These are phyloP conservation scores for Macrotis lagotis DNA, from an alignment of 2,113 vertebrate genomes.

Conservation along the genomic window DNA sequence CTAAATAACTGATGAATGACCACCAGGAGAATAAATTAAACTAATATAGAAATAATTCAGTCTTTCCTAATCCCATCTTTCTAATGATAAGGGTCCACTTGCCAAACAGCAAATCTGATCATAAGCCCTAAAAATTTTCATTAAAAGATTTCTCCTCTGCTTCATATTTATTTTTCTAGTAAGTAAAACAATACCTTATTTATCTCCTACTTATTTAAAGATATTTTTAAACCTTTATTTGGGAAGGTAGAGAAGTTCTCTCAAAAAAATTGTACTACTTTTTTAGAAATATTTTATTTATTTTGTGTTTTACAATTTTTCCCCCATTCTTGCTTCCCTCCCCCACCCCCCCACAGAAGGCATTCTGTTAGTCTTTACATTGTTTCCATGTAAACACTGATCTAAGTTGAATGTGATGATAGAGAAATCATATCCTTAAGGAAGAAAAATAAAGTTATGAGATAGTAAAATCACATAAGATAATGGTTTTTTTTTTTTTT, in stretches of 20 bases:
- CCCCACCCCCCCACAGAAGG: no score
- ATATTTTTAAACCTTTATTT: not conserved
- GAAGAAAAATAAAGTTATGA: no score
- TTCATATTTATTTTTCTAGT: not conserved
- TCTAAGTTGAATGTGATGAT: no score
- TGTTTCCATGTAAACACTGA: no score
- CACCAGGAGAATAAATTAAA: conserved; percentile 53
- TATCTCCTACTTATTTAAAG: not conserved
- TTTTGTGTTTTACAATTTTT: no score
- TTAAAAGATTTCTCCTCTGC: not conserved
- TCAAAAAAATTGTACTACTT: no score
- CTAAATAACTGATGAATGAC: conserved; percentile 46
- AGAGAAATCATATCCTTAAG: no score
- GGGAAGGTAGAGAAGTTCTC: not conserved
- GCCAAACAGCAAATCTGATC: conserved; percentile 48
- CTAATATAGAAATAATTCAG: conserved; percentile 20
- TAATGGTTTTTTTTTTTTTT: no score
- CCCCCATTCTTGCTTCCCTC: no score
- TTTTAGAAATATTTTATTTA: no score
- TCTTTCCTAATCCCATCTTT: conserved; percentile 19
- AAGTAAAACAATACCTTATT: not conserved
- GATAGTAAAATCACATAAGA: no score
- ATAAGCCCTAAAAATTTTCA: conserved; percentile 6
- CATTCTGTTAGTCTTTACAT: no score
- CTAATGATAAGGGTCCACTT: not conserved